phyloP scores from a whole-genome alignment of 2,888 invertebrate genomes.

The Hypomecis atomaria region DNA sequence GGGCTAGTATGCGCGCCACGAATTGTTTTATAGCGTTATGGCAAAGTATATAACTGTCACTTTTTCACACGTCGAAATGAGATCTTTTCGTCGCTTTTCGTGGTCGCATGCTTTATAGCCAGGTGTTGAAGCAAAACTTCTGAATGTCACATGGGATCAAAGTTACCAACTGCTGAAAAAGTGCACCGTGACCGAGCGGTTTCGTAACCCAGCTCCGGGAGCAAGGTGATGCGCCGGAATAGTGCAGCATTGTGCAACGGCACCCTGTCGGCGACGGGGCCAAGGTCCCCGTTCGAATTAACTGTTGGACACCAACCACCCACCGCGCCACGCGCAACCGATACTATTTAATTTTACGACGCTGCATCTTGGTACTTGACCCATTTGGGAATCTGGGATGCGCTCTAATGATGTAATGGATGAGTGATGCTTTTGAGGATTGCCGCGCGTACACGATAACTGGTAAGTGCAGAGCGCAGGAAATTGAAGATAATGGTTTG shows the following conservation, averaged over 20 bases:
- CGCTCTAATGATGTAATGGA: conserved; percentile 27
- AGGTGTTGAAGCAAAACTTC: too few species aligned
- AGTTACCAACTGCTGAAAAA: neutral
- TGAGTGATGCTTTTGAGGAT: conserved; percentile 21
- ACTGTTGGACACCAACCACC: conserved; percentile 47
- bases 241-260: conserved; percentile 65
- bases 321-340: conserved; percentile 38
- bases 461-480: neutral
- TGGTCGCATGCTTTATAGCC: too few species aligned
- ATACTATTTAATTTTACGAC: conserved; percentile 46
- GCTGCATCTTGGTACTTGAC: conserved; percentile 40
- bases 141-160: too few species aligned
- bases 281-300: conserved; percentile 57
- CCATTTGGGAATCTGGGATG: conserved; percentile 34
- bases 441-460: conserved; percentile 12
- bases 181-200: conserved; percentile 43
- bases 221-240: conserved; percentile 69
- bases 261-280: conserved; percentile 57
- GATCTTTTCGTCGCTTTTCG: too few species aligned
- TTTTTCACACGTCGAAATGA: too few species aligned
- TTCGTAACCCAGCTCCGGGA: conserved; percentile 37
- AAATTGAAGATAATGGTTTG: neutral
- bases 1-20: too few species aligned
- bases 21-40: too few species aligned
- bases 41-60: too few species aligned